A percentile compares a stretch with the other conserved stretches of the same genome.
phyloP scores from a whole-genome alignment of 2,797 vertebrate genomes.

The Myripristis murdjan region DNA sequence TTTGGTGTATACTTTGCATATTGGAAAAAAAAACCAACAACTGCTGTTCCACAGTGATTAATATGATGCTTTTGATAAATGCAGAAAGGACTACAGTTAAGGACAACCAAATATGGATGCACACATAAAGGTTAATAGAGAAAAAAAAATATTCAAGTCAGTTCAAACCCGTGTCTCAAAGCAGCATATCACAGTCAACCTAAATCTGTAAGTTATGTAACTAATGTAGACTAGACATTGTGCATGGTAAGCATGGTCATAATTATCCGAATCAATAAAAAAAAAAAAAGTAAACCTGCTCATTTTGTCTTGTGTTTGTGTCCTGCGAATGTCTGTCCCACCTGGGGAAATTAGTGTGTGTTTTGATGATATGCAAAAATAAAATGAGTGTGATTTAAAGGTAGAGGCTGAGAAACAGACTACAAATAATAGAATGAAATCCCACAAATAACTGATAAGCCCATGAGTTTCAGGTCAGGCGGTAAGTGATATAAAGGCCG shows the following conservation, averaged over 20 bases:
- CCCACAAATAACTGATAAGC: not conserved
- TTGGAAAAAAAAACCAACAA: too few species aligned
- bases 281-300: constrained; percentile 61
- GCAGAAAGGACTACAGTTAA: constrained; percentile 12
- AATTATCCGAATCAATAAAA: constrained; percentile 75
- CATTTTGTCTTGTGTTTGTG: constrained; percentile 30
- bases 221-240: constrained; percentile 62
- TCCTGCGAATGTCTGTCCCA: not conserved
- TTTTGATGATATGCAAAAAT: not conserved
- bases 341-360: not conserved
- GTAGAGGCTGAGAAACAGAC: not conserved
- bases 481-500: too few species aligned
- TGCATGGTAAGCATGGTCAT: constrained; percentile 79
- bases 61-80: constrained; percentile 12
- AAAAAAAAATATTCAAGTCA: constrained; percentile 12
- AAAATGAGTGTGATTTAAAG: not conserved
- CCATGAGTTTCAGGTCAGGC: not conserved
- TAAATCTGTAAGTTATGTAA: constrained; percentile 58
- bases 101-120: not conserved
- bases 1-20: constrained; percentile 44
- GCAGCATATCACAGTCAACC: constrained; percentile 32
- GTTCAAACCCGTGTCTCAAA: constrained; percentile 27
- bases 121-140: constrained; percentile 27
- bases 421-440: not conserved
- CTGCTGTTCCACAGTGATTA: constrained; percentile 13